Percentiles rank a stretch among this genome's conserved stretches.
phyloP scores from a whole-genome alignment of 2,113 vertebrate species.

The Dunckerocampus dactyliophorus region DNA sequence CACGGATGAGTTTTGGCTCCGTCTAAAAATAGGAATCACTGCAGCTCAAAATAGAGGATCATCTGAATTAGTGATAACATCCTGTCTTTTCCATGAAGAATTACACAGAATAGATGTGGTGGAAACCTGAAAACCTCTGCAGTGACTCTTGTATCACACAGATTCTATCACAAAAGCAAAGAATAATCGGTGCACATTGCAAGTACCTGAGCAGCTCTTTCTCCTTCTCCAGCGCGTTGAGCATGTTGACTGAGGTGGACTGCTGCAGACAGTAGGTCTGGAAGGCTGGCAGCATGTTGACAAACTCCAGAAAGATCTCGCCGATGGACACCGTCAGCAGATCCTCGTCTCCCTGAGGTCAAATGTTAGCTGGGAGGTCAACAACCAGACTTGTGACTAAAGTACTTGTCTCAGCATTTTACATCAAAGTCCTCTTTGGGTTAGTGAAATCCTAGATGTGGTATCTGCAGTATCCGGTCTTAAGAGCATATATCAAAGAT shows the following conservation, averaged over 20 bases:
- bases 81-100: conserved; percentile 53
- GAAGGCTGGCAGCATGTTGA: conserved; percentile 91
- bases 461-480: too few species aligned
- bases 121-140: conserved; percentile 33
- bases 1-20: conserved; percentile 13
- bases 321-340: conserved; percentile 85
- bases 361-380: not conserved
- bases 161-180: conserved; percentile 6
- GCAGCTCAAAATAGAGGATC: conserved; percentile 51
- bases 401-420: not conserved
- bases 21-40: conserved; percentile 54
- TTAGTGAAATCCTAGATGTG: too few species aligned
- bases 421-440: not conserved
- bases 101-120: conserved; percentile 31
- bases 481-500: too few species aligned
- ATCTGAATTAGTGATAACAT: conserved; percentile 61
- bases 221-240: conserved; percentile 88
- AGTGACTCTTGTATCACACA: conserved; percentile 15
- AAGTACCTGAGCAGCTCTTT: conserved; percentile 87
- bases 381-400: too few species aligned
- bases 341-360: conserved; percentile 81
- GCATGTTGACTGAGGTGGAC: conserved; percentile 83
- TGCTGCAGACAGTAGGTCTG: conserved; percentile 95
- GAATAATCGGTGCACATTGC: not conserved
- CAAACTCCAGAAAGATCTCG: conserved; percentile 88